A percentile compares a stretch with the other conserved stretches of the same genome.
Evolutionary conservation across 1,140 invertebrate species (phyloP).

Genomic region (Helicoverpa zea): DNA sequence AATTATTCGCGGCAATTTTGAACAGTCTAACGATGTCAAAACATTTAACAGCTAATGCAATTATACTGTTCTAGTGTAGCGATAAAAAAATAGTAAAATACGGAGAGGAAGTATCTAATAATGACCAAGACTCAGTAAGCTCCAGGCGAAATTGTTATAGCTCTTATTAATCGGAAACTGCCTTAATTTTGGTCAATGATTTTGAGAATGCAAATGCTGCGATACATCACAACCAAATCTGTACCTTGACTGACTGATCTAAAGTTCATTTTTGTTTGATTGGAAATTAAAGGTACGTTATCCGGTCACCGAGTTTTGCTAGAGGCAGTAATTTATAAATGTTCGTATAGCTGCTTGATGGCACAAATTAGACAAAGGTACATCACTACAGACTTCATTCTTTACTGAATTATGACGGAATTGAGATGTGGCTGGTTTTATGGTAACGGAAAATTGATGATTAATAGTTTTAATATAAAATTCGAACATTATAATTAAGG

Average conservation of each 20-base stretch:
- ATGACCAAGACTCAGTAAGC: conserved; percentile 64
- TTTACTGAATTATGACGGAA: conserved; percentile 72
- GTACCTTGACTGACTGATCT: conserved; percentile 39
- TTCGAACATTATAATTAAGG: conserved; percentile 23
- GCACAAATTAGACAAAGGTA: conserved; percentile 73
- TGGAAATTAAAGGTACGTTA: conserved; percentile 60
- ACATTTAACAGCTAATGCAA: conserved; percentile 48
- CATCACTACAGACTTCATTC: conserved; percentile 73
- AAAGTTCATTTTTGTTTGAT: conserved; percentile 52
- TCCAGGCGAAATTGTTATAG: conserved; percentile 73
- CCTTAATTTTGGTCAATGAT: conserved; percentile 81
- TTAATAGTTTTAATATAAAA: conserved; percentile 9
- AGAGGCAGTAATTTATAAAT: conserved; percentile 79
- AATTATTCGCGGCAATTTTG: conserved; percentile 41
- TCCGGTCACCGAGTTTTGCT: conserved; percentile 74
- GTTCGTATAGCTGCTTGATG: conserved; percentile 70
- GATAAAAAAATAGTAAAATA: conserved; percentile 53
- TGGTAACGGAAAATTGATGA: conserved; percentile 34
- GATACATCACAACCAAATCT: conserved; percentile 35
- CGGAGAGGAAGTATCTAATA: conserved; percentile 61
- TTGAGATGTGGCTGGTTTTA: conserved; percentile 62
- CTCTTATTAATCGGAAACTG: conserved; percentile 75
- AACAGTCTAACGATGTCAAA: conserved; percentile 47
- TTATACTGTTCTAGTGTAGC: conserved; percentile 34
- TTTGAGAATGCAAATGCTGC: conserved; percentile 77